Evolutionary conservation across 2,797 vertebrate genomes (phyloP), one percentile per base, ranked within the genome.

Genomic region (Sebastes trivittatus): DNA sequence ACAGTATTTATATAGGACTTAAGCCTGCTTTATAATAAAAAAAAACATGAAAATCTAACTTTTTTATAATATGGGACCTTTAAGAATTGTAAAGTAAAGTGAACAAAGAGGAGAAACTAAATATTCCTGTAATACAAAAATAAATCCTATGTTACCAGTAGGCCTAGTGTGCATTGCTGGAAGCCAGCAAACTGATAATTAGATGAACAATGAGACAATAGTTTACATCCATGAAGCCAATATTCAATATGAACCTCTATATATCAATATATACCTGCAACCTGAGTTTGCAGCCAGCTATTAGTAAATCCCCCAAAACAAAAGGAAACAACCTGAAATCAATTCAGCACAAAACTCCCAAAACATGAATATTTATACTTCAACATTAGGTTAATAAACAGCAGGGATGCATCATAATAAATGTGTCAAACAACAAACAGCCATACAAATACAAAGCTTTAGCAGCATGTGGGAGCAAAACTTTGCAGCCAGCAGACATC

Each of bases 261-360:
- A 38, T 23, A 8, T 13, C 34, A 36, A 36, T 36, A 36, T 36
- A 36, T 52, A 13, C 54, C 52, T 36, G 49, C n/a, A 4, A 16
- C 38, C 34, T 72, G 65, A 78, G 52, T 69, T 77, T 68, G n/a
- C 46, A 63, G 20, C 2, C 1, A 46, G 23, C 23, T 64, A 29
- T 58, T 11, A 34, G 29, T 30, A 80, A 65, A 64, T 69, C 67
- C 14, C 13, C 23, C 16, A 4, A 69, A 73, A 75, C 75, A 72
- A 86, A 79, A 80, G 25, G 54, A 70, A 77, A 49, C 32, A 63
- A 61, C 59, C 67, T 18, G 3, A 75, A 80, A 83, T 80, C 72
- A 78, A 9, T 13, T 72, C 68, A 63, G 56, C 9, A 36, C 59
- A 56, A 49, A 69, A 63, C n/a, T 46, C 78, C 74, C 32, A 81